A percentile compares a stretch with the other conserved stretches of the same genome.
Evolutionary conservation across 64 coral and sea anemone species (phyloP).

Genomic region (Acropora yongei): DNA sequence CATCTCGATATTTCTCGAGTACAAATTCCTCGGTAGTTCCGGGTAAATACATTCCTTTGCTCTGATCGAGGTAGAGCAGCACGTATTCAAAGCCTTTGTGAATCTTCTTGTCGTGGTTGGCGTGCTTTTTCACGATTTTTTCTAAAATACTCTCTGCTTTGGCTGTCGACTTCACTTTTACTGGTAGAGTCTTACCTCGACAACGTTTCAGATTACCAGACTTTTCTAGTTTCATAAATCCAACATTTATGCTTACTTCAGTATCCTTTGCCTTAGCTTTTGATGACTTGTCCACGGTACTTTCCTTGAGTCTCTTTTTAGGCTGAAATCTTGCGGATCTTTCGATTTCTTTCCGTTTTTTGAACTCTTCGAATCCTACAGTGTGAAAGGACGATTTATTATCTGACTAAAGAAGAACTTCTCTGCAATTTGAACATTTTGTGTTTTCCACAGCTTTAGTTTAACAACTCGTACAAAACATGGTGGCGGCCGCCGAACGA

Average conservation of each 20-base stretch:
- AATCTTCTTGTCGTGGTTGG: background rate
- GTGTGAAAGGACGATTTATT: too few relatives aligned
- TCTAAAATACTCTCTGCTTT: background rate
- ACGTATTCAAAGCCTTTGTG: conserved; percentile 24
- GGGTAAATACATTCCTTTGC: background rate
- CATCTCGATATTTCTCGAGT: conserved; percentile 48
- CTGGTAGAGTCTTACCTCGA: background rate
- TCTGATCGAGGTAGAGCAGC: background rate
- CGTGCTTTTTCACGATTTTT: conserved; percentile 19
- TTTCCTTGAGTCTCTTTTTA: background rate
- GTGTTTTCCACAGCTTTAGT: too few relatives aligned
- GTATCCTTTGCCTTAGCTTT: background rate
- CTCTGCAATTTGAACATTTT: too few relatives aligned
- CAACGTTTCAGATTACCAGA: background rate
- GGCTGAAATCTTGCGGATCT: background rate
- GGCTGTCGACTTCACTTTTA: conserved; percentile 6
- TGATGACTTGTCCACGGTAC: background rate
- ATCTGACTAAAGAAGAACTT: too few relatives aligned
- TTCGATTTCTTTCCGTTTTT: background rate
- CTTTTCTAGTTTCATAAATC: conserved; percentile 1
- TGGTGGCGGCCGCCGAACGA: too few relatives aligned
- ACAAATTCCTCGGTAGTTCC: conserved; percentile 21
- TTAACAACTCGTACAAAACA: too few relatives aligned
- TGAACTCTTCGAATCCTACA: background rate
- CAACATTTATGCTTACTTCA: background rate